phyloP scores from a whole-genome alignment of 2,888 invertebrate species.

The Drosophila austrosaltans region DNA sequence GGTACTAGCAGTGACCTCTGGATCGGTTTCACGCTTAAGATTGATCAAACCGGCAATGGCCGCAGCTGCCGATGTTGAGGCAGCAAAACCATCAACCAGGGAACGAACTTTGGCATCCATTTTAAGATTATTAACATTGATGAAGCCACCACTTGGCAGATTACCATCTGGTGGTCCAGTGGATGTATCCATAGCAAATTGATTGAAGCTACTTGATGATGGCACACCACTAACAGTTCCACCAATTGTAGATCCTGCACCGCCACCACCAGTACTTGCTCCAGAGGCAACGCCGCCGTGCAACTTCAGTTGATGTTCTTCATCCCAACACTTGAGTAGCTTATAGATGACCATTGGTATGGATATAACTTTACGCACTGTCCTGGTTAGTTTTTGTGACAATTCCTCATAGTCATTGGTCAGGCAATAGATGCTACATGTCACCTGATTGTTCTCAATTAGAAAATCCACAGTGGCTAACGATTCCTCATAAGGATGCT shows the following conservation, averaged over 20 bases:
- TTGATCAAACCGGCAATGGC: slow-evolving; percentile 65
- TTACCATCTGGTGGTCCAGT: slow-evolving; percentile 30
- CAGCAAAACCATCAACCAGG: slow-evolving; percentile 65
- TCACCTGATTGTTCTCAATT: slow-evolving; percentile 90
- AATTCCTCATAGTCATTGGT: slow-evolving; percentile 84
- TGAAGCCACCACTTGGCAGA: slow-evolving; percentile 38
- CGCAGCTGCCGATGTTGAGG: slow-evolving; percentile 74
- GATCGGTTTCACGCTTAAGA: slow-evolving; percentile 65
- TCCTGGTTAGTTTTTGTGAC: slow-evolving; percentile 85
- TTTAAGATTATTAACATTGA: slow-evolving; percentile 57
- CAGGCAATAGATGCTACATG: slow-evolving; percentile 90
- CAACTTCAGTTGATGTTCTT: slow-evolving; percentile 86
- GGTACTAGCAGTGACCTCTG: slow-evolving; percentile 34
- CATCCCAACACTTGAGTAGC: slow-evolving; percentile 93
- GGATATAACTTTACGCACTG: slow-evolving; percentile 95
- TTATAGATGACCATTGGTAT: slow-evolving; percentile 95
- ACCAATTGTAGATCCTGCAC: slow-evolving; percentile 34
- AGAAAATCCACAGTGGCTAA: slow-evolving; percentile 97
- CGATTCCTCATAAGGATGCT: slow-evolving; percentile 95
- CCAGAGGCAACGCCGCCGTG: slow-evolving; percentile 65
- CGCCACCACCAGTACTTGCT: slow-evolving; percentile 12
- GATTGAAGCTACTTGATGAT: slow-evolving; percentile 21
- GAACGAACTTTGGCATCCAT: slow-evolving; percentile 67
- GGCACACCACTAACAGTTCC: slow-evolving; percentile 41
- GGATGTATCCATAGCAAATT: slow-evolving; percentile 35